Conservation (phyloP, 2,888 invertebrate genomes). For the Petrophora chlorosata region DNA sequence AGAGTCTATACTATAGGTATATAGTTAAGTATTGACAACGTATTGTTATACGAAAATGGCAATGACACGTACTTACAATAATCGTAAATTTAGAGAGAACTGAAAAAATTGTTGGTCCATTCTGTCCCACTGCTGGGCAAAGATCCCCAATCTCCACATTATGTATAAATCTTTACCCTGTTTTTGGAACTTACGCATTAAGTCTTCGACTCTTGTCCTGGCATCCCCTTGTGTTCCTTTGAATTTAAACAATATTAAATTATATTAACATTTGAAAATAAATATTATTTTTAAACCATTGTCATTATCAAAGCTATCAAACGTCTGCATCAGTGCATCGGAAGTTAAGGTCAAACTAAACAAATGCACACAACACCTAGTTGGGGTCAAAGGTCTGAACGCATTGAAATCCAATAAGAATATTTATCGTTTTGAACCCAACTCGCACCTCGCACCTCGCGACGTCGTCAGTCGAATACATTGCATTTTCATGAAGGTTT, state of each 20-base stretch:
- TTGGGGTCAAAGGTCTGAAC: slow-evolving; percentile 20
- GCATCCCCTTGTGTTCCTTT: no score
- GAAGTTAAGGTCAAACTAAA: slow-evolving; percentile 30
- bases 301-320: neutral
- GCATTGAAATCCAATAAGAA: slow-evolving; percentile 31
- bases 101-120: no score
- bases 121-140: no score
- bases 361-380: slow-evolving; percentile 30
- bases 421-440: slow-evolving; percentile 33
- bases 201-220: no score
- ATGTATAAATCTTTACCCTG: no score
- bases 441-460: slow-evolving; percentile 19
- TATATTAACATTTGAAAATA: slow-evolving; percentile 7
- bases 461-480: slow-evolving; percentile 46
- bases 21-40: no score
- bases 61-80: no score
- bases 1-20: no score
- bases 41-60: no score
- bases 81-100: no score
- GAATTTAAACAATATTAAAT: neutral
- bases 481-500: slow-evolving; percentile 76
- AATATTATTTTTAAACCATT: neutral
- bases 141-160: no score
- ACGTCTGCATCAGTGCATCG: slow-evolving; percentile 19
- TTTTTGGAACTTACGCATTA: no score